These are phyloP conservation scores for Pomacea canaliculata DNA, from an alignment of 2,888 invertebrate species.

Conservation along the genomic window DNA sequence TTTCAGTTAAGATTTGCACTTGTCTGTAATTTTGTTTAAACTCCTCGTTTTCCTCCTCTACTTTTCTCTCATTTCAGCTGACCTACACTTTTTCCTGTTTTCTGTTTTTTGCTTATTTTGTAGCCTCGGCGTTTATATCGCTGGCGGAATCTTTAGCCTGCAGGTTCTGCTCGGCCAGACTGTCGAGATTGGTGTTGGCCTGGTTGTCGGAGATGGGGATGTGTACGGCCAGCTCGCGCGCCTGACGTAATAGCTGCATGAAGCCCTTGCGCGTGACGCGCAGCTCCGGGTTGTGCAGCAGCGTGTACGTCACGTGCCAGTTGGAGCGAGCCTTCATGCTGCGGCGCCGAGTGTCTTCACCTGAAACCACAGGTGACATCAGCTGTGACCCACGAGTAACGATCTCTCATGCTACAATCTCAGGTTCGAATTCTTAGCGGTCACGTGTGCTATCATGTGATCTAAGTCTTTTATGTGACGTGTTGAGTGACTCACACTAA, in stretches of 20 bases:
- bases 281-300: slow-evolving; percentile 45
- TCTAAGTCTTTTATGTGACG: too few relatives aligned
- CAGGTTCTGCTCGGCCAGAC: slow-evolving; percentile 26
- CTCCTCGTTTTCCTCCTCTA: too few relatives aligned
- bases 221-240: slow-evolving; percentile 20
- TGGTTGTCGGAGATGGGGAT: slow-evolving; percentile 34
- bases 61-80: too few relatives aligned
- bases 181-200: slow-evolving; percentile 30
- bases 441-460: too few relatives aligned
- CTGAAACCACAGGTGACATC: too few relatives aligned
- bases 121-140: not conserved
- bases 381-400: too few relatives aligned
- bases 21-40: too few relatives aligned
- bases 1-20: too few relatives aligned
- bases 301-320: slow-evolving; percentile 47
- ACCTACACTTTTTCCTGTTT: too few relatives aligned
- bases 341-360: not conserved
- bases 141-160: slow-evolving; percentile 3
- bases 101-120: not conserved
- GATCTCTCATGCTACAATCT: too few relatives aligned
- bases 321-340: slow-evolving; percentile 35
- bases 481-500: too few relatives aligned
- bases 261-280: slow-evolving; percentile 35
- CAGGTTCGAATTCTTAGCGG: too few relatives aligned
- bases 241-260: slow-evolving; percentile 31